phyloP scores from a whole-genome alignment of 2,113 vertebrate species.

The Asarcornis scutulata region DNA sequence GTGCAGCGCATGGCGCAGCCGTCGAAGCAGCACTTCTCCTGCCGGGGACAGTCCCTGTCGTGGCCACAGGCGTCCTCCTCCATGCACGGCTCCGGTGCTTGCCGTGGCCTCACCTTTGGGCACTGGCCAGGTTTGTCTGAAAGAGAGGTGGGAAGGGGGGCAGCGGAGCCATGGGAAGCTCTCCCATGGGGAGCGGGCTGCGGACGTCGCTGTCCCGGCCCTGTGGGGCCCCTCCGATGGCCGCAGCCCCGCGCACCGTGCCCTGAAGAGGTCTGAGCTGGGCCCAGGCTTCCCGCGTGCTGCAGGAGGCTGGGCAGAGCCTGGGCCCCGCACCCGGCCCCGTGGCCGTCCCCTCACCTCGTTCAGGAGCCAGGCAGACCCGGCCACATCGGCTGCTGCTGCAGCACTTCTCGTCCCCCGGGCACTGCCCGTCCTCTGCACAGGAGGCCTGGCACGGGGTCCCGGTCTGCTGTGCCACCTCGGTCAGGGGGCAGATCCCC shows the following conservation, averaged over 20 bases:
- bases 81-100: accelerated
- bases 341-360: background rate
- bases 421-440: conserved; percentile 26
- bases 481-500: conserved; percentile 10
- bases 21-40: conserved; percentile 51
- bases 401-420: conserved; percentile 6
- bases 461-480: accelerated
- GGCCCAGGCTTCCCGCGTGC: background rate
- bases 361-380: background rate
- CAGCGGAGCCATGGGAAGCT: background rate
- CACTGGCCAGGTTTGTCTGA: conserved; percentile 46
- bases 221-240: accelerated
- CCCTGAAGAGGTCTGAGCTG: background rate
- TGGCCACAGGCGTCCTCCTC: background rate
- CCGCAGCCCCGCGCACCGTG: background rate
- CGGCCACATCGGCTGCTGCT: background rate
- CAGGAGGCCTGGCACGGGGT: background rate
- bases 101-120: background rate
- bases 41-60: conserved; percentile 45
- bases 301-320: background rate
- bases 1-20: conserved; percentile 12
- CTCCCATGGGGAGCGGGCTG: background rate
- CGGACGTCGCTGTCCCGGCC: background rate
- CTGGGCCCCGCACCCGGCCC: background rate
- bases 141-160: background rate